Evolutionary conservation across 2,888 invertebrate genomes (phyloP).

Genomic region (Lordiphosa fenestrarum): DNA sequence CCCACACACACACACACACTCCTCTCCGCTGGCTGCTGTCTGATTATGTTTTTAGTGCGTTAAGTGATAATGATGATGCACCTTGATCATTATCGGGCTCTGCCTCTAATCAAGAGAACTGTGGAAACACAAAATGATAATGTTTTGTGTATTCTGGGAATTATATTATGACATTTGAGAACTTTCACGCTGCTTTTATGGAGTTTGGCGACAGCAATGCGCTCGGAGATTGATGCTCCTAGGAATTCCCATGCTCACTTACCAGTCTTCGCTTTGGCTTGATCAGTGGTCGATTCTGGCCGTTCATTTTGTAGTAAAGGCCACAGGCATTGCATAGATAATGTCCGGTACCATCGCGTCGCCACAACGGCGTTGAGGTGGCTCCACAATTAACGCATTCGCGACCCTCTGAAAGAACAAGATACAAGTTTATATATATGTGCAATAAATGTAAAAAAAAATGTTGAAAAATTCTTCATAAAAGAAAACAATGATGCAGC

Average conservation of each 20-base stretch:
- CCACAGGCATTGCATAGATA: conserved; percentile 99
- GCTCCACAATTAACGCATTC: conserved; percentile 99
- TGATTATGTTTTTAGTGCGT: conserved; percentile 75
- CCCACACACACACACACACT: conserved; percentile 36
- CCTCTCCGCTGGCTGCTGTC: conserved; percentile 46
- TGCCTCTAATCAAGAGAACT: conserved; percentile 22
- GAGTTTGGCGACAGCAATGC: conserved; percentile 65
- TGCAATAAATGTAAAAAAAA: conserved; percentile 9
- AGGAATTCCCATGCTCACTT: conserved; percentile 83
- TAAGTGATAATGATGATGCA: conserved; percentile 75
- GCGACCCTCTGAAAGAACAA: conserved; percentile 88
- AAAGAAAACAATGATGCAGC: conserved; percentile 17
- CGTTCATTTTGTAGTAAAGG: conserved; percentile 99
- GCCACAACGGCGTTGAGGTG: conserved; percentile 97
- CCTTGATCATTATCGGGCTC: conserved; percentile 60
- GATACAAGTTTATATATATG: not conserved
- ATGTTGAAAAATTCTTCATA: conserved; percentile 13
- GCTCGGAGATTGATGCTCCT: conserved; percentile 64
- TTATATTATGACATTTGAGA: conserved; percentile 78
- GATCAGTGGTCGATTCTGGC: conserved; percentile 98
- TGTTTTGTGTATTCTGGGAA: conserved; percentile 59
- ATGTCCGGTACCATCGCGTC: conserved; percentile 97
- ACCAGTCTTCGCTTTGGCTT: conserved; percentile 99
- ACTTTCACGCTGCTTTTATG: conserved; percentile 73
- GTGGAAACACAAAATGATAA: conserved; percentile 16